Percentiles rank a stretch among this genome's conserved stretches.
Evolutionary conservation across 2,797 vertebrate genomes (phyloP).

Genomic region (Pelochelys cantorii): DNA sequence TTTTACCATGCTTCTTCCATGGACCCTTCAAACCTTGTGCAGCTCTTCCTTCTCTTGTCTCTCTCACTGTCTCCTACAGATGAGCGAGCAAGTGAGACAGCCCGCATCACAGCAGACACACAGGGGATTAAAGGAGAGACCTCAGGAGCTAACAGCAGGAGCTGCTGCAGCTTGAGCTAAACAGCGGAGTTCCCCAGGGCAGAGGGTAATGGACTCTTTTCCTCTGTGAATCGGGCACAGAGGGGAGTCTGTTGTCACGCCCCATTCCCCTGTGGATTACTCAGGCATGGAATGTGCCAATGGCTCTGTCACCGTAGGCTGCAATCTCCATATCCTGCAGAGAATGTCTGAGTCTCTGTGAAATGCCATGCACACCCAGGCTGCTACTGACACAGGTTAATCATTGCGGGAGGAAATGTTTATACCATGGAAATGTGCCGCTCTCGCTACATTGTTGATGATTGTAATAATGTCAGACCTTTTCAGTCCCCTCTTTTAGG

Average conservation of each 20-base stretch:
- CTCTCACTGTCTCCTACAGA: background rate
- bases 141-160: too few species aligned
- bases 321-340: accelerated
- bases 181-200: background rate
- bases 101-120: background rate
- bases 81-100: accelerated
- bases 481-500: background rate
- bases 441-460: background rate
- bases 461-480: background rate
- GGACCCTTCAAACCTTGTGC: background rate
- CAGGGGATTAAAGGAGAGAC: too few species aligned
- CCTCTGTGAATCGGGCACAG: background rate
- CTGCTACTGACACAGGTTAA: background rate
- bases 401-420: too few species aligned
- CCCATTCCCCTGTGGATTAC: too few species aligned
- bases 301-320: background rate
- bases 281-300: background rate
- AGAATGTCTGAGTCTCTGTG: accelerated
- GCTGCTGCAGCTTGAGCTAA: background rate
- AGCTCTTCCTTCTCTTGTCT: background rate
- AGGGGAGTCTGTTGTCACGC: background rate
- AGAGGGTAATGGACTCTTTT: accelerated
- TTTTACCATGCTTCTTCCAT: background rate
- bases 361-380: accelerated
- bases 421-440: too few species aligned